Evolutionary conservation across 2,113 vertebrate species (phyloP).

Genomic region (Rhinoderma darwinii): DNA sequence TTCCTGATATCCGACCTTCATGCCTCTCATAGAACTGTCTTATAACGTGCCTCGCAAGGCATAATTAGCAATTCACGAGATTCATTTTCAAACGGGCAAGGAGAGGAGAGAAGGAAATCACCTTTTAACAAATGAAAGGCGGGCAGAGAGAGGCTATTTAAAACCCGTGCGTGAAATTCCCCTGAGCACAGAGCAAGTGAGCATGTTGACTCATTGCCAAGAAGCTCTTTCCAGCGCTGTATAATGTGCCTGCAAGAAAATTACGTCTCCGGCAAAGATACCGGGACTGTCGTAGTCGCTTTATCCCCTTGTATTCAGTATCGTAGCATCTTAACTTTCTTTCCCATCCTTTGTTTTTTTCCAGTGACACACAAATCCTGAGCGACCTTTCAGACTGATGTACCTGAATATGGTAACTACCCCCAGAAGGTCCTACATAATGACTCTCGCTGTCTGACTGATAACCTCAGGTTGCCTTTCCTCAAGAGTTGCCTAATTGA

Average conservation of each 20-base stretch:
- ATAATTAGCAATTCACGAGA: constrained; percentile 60
- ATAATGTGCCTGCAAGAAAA: constrained; percentile 52
- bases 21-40: constrained; percentile 44
- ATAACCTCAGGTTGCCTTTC: constrained; percentile 54
- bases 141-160: constrained; percentile 55
- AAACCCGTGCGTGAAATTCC: constrained; percentile 49
- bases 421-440: constrained; percentile 59
- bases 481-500: constrained; percentile 58
- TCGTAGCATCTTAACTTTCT: constrained; percentile 26
- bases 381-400: constrained; percentile 51
- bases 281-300: constrained; percentile 1
- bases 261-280: constrained; percentile 29
- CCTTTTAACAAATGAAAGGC: constrained; percentile 57
- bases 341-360: constrained; percentile 44
- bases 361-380: constrained; percentile 44
- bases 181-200: constrained; percentile 30
- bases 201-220: constrained; percentile 56
- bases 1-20: constrained; percentile 46
- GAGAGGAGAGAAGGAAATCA: constrained; percentile 57
- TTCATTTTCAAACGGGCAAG: constrained; percentile 54
- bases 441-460: constrained; percentile 52
- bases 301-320: constrained; percentile 30
- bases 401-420: constrained; percentile 58
- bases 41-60: constrained; percentile 49
- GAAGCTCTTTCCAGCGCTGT: constrained; percentile 34